These are phyloP conservation scores for Hydroisotoma schaefferi DNA, from an alignment of 2,888 invertebrate genomes.

Conservation along the genomic window DNA sequence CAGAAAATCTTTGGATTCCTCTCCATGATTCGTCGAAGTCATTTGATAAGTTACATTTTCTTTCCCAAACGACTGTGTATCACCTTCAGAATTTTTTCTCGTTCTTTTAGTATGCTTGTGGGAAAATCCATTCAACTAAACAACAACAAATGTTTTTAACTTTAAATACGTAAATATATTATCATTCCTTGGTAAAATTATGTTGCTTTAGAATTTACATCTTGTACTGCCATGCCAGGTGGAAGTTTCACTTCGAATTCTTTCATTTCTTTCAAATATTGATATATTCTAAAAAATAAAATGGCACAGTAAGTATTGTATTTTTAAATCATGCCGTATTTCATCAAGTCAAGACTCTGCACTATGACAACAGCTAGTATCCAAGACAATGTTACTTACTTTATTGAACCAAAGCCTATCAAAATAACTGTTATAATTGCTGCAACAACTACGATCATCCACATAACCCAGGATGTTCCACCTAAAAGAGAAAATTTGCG, in stretches of 20 bases:
- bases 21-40: slow-evolving; percentile 20
- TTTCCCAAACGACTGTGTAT: slow-evolving; percentile 34
- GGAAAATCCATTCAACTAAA: slow-evolving; percentile 35
- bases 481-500: too few species aligned
- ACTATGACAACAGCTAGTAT: too few species aligned
- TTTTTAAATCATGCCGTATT: slow-evolving; percentile 4
- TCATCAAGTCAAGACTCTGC: too few species aligned
- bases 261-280: slow-evolving; percentile 62
- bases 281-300: slow-evolving; percentile 57
- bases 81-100: slow-evolving; percentile 37
- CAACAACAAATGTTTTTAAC: neutral
- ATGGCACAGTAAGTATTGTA: slow-evolving; percentile 1
- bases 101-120: slow-evolving; percentile 33
- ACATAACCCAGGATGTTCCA: slow-evolving; percentile 36
- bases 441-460: slow-evolving; percentile 35
- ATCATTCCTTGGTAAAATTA: slow-evolving; percentile 1
- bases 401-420: slow-evolving; percentile 32
- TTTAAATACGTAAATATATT: neutral
- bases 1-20: slow-evolving; percentile 37
- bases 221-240: slow-evolving; percentile 59
- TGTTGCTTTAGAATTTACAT: slow-evolving; percentile 49
- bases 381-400: slow-evolving; percentile 33
- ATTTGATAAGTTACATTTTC: slow-evolving; percentile 37
- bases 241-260: slow-evolving; percentile 67
- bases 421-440: slow-evolving; percentile 14